Base-by-base conservation (phyloP, 37 sponge, comb jelly and placozoan genomes). In the Mnemiopsis leidyi region DNA sequence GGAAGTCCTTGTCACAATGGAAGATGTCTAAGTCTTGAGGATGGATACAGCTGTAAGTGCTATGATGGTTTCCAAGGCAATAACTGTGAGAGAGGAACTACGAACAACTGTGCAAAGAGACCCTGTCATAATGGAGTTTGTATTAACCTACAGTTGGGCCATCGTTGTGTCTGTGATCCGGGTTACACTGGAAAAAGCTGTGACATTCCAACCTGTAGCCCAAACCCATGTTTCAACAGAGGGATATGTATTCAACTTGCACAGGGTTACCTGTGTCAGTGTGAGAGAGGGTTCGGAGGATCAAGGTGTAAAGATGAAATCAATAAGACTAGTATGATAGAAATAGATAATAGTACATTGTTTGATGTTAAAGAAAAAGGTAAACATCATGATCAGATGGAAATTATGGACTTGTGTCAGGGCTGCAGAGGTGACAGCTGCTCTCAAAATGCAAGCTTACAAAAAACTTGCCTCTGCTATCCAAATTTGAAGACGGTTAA, bases 141-240 rank as follows among this genome's bases (percentile, higher is more conserved):
- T 25, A n/a, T 25, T 3, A 21, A 21, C n/a, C 24, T 28, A 28
- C 24, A 69, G 2, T 21, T 3, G 21, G 36, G 36, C 2, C 75
- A n/a, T 18, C 75, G 75, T n/a, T 79, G 82, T 79, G 33, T 20
- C 7, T 79, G 82, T 79, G 37, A 32, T 29, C 23, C 82, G 21
- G 82, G 82, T 33, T 79, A 79, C 82, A 79, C 7, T 13, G 82
- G 82, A 20, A 1, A 34, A 3, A 16, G 7, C 23, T 79, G 82
- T 79, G 82, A 79, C 21, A 79, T 79, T 18, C 37, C 36, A 35
- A 34, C 37, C 82, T 35, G 37, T 7, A 35, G 1, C 7, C 37
- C 37, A 13, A 79, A 79, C 37, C 82, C 82, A 34, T 79, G 82
- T 29, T 1, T 79, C 23, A 79, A 79, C 82, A 79, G 29, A 5